Conservation (phyloP, 2,113 vertebrate genomes). For the Phocoena sinus region DNA sequence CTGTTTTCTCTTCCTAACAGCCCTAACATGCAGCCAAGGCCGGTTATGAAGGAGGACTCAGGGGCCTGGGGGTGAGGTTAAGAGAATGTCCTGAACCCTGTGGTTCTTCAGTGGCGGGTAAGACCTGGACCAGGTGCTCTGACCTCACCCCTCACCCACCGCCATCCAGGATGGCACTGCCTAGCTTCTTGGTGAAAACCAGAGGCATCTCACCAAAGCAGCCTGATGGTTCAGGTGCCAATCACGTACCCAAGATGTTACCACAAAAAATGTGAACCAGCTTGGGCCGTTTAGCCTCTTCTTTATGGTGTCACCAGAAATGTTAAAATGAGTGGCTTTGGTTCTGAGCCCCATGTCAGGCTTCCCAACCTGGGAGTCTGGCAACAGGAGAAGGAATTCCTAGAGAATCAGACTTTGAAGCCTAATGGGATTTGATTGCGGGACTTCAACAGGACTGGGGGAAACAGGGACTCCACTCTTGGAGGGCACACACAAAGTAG, state of each 20-base stretch:
- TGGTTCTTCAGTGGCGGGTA: rapidly evolving
- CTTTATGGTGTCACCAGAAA: rapidly evolving
- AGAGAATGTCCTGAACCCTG: background rate
- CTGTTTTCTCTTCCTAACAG: background rate
- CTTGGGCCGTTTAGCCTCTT: background rate
- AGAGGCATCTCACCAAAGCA: too few species aligned
- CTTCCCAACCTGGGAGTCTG: too few species aligned
- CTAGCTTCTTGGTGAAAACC: background rate
- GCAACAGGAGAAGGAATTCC: too few species aligned
- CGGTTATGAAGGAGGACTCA: rapidly evolving
- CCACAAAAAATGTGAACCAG: background rate
- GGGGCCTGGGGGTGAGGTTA: background rate
- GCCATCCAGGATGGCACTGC: rapidly evolving
- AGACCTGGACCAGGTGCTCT: too few species aligned
- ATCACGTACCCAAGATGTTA: rapidly evolving
- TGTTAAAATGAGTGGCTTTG: background rate
- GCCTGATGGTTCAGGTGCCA: background rate
- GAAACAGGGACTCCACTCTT: too few species aligned
- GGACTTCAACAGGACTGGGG: too few species aligned
- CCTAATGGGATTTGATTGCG: too few species aligned
- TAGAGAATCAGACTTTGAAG: too few species aligned
- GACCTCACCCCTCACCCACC: too few species aligned
- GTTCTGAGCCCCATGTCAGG: too few species aligned
- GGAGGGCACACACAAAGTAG: too few species aligned
- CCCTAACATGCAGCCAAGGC: background rate